Conservation (phyloP, 2,113 vertebrate species). For the Ictalurus furcatus region DNA sequence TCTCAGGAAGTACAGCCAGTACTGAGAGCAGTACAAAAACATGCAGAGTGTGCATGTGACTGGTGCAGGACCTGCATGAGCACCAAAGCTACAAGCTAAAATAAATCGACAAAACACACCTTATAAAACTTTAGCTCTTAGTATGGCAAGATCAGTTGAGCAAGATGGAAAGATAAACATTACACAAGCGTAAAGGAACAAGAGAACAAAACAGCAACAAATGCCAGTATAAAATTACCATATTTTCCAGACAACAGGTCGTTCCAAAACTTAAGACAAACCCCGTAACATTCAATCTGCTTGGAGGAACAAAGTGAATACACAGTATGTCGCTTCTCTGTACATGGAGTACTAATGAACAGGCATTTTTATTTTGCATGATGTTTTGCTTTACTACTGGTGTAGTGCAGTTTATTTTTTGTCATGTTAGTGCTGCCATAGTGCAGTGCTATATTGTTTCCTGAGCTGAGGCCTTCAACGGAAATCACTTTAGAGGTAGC, state of each 20-base stretch:
- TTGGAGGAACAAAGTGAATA: neutral
- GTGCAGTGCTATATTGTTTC: neutral
- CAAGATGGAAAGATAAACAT: slow-evolving; percentile 27
- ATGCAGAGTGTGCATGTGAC: slow-evolving; percentile 57
- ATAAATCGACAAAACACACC: slow-evolving; percentile 31
- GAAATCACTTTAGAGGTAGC: neutral
- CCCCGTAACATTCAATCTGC: neutral
- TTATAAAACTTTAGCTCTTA: neutral
- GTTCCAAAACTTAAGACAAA: neutral
- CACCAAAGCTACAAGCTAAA: slow-evolving; percentile 17
- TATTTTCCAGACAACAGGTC: slow-evolving; percentile 26
- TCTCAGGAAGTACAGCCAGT: slow-evolving; percentile 1
- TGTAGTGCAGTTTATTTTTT: neutral
- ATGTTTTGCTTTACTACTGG: neutral
- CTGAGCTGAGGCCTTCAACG: neutral
- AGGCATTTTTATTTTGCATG: neutral
- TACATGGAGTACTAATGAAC: neutral
- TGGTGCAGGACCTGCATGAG: slow-evolving; percentile 22
- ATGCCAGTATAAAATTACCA: slow-evolving; percentile 18
- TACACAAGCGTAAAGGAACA: neutral
- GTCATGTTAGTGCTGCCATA: neutral
- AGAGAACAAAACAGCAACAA: neutral
- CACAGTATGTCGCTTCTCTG: neutral
- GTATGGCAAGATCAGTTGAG: neutral
- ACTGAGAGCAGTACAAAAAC: slow-evolving; percentile 49